Evolutionary conservation across 2,113 vertebrate genomes (phyloP), one percentile per base, ranked within the genome.

Genomic region (Amazona vittata): DNA sequence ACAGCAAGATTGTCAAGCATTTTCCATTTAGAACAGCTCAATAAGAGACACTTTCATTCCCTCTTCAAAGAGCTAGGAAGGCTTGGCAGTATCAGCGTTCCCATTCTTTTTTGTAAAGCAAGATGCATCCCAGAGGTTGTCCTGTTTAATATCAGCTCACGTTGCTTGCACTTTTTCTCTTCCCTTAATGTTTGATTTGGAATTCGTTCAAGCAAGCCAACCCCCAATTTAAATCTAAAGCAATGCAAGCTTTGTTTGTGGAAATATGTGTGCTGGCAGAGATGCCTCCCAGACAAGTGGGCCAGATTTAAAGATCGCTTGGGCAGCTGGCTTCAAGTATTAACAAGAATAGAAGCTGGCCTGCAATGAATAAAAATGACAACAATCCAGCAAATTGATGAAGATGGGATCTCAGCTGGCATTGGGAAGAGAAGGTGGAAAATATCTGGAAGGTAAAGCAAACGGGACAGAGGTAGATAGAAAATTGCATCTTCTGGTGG

Each of bases 71-170:
- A 12, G 59, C 44, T 73, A 60, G 47, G 77, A 89, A 83, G 28
- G 68, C 52, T 92, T 33, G 71, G 85, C 90, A 92, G 15, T 28
- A 90, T 67, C 88, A 90, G 60, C 33, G 20, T 57, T 70, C 68
- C 63, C 83, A 74, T 71, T 70, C 65, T 84, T 79, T 75, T 84
- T 85, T 87, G 81, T 49, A 62, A 81, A 79, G 50, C 46, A 75
- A 76, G 77, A 96, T 89, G 70, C 83, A 95, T 94, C 69, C 86
- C 94, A 84, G 92, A 94, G 83, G 59, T 89, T 89, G 80, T 71
- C 85, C 94, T 97, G 95, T 57, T 96, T 87, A 89, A 63, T 50
- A 95, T 97, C 93, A 93, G 65, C 91, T 94, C 81, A 39, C 76
- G 63, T 57, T 63, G 44, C 92, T 89, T 80, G 62, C 57, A 87